Conservation (phyloP, 1,140 invertebrate genomes). For the Aphaenogaster floridana region DNA sequence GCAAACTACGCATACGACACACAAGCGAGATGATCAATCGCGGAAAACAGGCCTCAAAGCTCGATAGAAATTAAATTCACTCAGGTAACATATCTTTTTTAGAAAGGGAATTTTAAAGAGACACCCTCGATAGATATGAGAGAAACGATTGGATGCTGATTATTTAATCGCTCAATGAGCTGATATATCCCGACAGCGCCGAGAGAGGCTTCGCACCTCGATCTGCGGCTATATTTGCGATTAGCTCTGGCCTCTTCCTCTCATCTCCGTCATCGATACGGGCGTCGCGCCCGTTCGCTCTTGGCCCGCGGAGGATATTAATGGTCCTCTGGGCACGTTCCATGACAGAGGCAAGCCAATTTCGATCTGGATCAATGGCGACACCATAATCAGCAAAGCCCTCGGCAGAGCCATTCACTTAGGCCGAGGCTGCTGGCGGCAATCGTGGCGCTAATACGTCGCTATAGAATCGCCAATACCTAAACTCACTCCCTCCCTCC, state of each 20-base stretch:
- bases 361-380: constrained; percentile 76
- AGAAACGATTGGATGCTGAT: background rate
- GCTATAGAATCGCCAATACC: constrained; percentile 59
- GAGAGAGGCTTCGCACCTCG: constrained; percentile 46
- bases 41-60: too few relatives aligned
- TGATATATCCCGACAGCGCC: constrained; percentile 22
- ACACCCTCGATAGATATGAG: background rate
- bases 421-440: constrained; percentile 66
- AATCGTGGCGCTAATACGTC: constrained; percentile 70
- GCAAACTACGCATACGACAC: too few relatives aligned
- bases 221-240: constrained; percentile 48
- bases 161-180: constrained; percentile 17
- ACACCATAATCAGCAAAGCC: constrained; percentile 76
- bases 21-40: too few relatives aligned
- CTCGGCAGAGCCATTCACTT: constrained; percentile 75
- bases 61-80: too few relatives aligned
- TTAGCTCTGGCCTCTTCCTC: constrained; percentile 34
- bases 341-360: constrained; percentile 75
- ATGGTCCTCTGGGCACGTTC: constrained; percentile 72
- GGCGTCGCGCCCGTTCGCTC: constrained; percentile 34
- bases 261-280: constrained; percentile 39
- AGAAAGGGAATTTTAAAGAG: background rate
- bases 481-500: constrained; percentile 2
- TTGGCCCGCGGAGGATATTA: constrained; percentile 68
- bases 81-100: too few relatives aligned